Conservation (phyloP, 2,113 vertebrate species). For the Lepus timidus region DNA sequence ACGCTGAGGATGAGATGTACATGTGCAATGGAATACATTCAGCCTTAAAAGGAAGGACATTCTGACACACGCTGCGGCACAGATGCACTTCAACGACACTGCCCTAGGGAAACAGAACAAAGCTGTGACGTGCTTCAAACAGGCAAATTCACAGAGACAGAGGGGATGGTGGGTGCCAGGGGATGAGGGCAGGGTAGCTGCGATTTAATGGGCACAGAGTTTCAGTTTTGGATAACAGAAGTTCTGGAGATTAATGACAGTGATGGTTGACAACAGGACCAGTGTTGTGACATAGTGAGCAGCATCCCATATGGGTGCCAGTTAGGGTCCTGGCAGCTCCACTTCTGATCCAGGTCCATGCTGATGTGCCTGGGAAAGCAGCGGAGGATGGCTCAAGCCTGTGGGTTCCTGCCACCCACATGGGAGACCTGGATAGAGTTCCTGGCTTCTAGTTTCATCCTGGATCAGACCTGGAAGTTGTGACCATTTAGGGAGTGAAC, state of each 20-base stretch:
- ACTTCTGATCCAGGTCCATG: too few species aligned
- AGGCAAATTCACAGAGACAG: background rate
- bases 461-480: too few species aligned
- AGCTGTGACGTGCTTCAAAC: background rate
- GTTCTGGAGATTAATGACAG: background rate
- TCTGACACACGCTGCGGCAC: background rate
- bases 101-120: background rate
- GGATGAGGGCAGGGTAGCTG: fast-evolving
- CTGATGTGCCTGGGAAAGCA: too few species aligned
- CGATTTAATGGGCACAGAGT: background rate
- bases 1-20: too few species aligned
- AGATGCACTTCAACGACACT: background rate
- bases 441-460: too few species aligned
- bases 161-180: background rate
- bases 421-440: too few species aligned
- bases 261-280: background rate
- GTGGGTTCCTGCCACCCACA: too few species aligned
- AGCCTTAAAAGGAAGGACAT: too few species aligned
- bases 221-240: background rate
- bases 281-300: background rate
- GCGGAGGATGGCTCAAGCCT: too few species aligned
- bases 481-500: too few species aligned
- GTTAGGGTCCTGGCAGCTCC: too few species aligned
- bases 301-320: too few species aligned
- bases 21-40: background rate